phyloP scores from a whole-genome alignment of 1,140 invertebrate species.

The Battus philenor region DNA sequence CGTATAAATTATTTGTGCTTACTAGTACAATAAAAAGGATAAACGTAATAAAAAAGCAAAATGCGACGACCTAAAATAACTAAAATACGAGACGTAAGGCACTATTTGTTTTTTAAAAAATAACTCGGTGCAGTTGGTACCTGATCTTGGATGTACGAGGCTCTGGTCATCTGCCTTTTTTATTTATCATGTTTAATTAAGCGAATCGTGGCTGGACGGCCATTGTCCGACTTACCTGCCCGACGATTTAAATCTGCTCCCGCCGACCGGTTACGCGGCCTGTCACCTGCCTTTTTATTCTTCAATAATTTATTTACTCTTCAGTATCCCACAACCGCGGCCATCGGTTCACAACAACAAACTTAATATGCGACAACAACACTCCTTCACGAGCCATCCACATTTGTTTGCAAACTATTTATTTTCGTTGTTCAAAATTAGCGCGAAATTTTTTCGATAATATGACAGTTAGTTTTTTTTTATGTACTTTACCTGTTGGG shows the following conservation, averaged over 20 bases:
- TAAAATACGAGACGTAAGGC: constrained; percentile 15
- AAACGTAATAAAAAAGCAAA: constrained; percentile 6
- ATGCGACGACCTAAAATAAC: constrained; percentile 5
- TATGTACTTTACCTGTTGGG: constrained; percentile 17
- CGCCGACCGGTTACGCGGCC: constrained; percentile 54
- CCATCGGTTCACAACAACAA: constrained; percentile 25
- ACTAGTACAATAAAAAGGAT: too few species aligned
- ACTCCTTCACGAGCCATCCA: constrained; percentile 20
- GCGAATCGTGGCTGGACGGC: constrained; percentile 63
- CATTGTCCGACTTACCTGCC: constrained; percentile 70
- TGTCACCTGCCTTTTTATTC: constrained; percentile 60
- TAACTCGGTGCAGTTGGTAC: constrained; percentile 23
- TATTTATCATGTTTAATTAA: constrained; percentile 73
- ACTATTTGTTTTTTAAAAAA: constrained; percentile 22
- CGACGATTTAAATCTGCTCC: constrained; percentile 60
- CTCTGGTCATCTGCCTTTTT: constrained; percentile 46
- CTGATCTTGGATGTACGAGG: constrained; percentile 42
- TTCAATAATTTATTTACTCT: constrained; percentile 58
- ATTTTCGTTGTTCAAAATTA: constrained; percentile 11
- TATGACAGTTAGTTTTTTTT: background rate
- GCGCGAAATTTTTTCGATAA: constrained; percentile 3
- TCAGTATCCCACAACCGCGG: constrained; percentile 53
- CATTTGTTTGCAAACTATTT: constrained; percentile 17
- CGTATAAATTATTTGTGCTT: too few species aligned
- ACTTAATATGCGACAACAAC: constrained; percentile 6